These are phyloP conservation scores for Pyxicephalus adspersus DNA, from an alignment of 2,113 vertebrate genomes.

Conservation along the genomic window DNA sequence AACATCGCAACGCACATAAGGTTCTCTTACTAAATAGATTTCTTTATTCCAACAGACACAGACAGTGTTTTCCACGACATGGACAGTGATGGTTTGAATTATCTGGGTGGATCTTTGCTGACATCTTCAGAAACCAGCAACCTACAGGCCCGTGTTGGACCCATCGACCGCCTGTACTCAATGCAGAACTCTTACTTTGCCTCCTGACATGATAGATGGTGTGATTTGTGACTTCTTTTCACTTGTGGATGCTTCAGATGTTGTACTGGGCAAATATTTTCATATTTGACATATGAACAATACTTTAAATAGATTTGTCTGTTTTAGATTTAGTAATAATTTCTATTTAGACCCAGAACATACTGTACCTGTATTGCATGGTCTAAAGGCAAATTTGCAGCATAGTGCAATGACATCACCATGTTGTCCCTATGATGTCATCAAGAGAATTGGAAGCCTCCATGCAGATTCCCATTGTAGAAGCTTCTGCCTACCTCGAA, in stretches of 20 bases:
- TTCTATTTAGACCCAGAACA: too few species aligned
- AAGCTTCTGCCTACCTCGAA: too few species aligned
- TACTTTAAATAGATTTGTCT: too few species aligned
- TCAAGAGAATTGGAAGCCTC: too few species aligned
- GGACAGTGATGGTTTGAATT: slow-evolving; percentile 84
- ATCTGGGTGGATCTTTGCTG: slow-evolving; percentile 85
- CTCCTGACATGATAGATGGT: slow-evolving; percentile 75
- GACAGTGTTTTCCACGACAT: slow-evolving; percentile 87
- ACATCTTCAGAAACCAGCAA: slow-evolving; percentile 75
- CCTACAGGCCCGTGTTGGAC: slow-evolving; percentile 81
- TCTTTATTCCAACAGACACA: slow-evolving; percentile 9
- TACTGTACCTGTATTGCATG: too few species aligned
- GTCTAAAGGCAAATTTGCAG: too few species aligned
- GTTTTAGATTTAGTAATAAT: too few species aligned
- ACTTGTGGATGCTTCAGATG: background rate
- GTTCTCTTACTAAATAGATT: background rate
- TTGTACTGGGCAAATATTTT: too few species aligned
- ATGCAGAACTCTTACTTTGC: slow-evolving; percentile 94
- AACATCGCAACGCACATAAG: background rate
- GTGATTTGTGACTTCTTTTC: background rate
- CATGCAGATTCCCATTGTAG: too few species aligned
- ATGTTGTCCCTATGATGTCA: too few species aligned
- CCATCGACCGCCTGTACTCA: slow-evolving; percentile 89
- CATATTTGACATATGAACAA: background rate
- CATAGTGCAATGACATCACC: too few species aligned